Base-by-base conservation (phyloP, 2,113 vertebrate genomes). In the Oncorhynchus masou region DNA sequence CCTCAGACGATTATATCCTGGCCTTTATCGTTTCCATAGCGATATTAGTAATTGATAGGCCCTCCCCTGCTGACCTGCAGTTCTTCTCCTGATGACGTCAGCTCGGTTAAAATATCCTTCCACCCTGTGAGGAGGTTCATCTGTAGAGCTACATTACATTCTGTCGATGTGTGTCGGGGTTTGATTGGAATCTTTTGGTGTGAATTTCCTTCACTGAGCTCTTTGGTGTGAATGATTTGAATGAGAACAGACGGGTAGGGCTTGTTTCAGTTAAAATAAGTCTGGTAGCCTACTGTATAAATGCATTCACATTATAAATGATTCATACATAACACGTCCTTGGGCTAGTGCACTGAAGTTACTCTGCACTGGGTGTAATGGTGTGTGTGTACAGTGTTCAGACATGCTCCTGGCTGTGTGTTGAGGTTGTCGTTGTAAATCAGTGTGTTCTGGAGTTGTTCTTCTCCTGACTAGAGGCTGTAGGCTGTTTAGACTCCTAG, bases 41-140 rank as follows among this genome's bases (percentile, higher is more conserved):
- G 7, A 57, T 7, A 70, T 48, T 65, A 64, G 66, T 70, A 70
- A 74, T 74, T 48, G 22, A 67, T 75, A 25, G 48, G 65, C 25
- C 54, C 3, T 54, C 3, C 64, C 64, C n/a, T 24, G 48, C 57
- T 70, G 72, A 74, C 67, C 72, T 6, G 1, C 20, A 69, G 72
- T 62, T 39, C 57, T 29, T 64, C 54, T 51, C 13, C 59, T 22
- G 19, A 22, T 62, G 73, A 59, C 59, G 65, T 62, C 20, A 39
- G 49, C 20, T 67, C 70, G 25, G 20, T 57, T 57, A 5, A 57
- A 57, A n/a, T 62, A 22, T 48, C 29, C n/a, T 70, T 39, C 78
- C 31, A 62, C 20, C n/a, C 20, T 11, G 13, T 11, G 6, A n/a
- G 59, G 19, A n/a, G 59, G 59, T 22, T 62, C n/a, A 22, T 62